Conservation (phyloP, 2,797 vertebrate species). For the Megaceryle alcyon region DNA sequence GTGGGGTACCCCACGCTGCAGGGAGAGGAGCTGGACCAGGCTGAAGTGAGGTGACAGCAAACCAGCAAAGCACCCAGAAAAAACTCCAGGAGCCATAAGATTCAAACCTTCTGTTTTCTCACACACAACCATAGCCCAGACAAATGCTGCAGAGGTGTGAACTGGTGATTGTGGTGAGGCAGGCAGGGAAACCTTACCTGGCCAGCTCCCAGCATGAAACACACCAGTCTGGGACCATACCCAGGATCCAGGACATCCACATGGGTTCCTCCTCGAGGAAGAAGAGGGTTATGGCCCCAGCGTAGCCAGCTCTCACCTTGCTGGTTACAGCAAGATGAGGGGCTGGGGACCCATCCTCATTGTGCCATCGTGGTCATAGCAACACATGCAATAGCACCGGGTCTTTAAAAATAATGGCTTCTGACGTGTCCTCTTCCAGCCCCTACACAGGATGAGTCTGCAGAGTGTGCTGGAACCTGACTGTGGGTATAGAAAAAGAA, state of each 20-base stretch:
- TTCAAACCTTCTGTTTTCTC: rapidly evolving
- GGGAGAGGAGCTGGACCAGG: too few species aligned
- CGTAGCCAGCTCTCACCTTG: neutral
- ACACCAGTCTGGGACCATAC: rapidly evolving
- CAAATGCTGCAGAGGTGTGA: rapidly evolving
- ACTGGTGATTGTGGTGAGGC: rapidly evolving
- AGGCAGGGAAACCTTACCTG: neutral
- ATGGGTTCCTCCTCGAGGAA: neutral
- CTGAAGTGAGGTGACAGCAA: too few species aligned
- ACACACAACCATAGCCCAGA: rapidly evolving
- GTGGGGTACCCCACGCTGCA: neutral
- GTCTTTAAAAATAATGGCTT: too few species aligned
- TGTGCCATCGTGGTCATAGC: neutral
- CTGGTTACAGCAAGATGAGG: neutral
- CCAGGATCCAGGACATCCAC: rapidly evolving
- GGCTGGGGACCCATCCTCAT: rapidly evolving
- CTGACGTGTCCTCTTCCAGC: neutral
- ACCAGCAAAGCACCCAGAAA: neutral
- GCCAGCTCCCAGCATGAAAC: rapidly evolving
- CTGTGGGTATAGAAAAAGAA: too few species aligned
- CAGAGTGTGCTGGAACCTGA: neutral
- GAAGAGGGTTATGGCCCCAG: neutral
- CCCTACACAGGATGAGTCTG: neutral
- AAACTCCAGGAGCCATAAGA: rapidly evolving
- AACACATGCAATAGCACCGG: rapidly evolving